These are phyloP conservation scores for Mythimna loreyi DNA, from an alignment of 2,888 invertebrate genomes.

Conservation along the genomic window DNA sequence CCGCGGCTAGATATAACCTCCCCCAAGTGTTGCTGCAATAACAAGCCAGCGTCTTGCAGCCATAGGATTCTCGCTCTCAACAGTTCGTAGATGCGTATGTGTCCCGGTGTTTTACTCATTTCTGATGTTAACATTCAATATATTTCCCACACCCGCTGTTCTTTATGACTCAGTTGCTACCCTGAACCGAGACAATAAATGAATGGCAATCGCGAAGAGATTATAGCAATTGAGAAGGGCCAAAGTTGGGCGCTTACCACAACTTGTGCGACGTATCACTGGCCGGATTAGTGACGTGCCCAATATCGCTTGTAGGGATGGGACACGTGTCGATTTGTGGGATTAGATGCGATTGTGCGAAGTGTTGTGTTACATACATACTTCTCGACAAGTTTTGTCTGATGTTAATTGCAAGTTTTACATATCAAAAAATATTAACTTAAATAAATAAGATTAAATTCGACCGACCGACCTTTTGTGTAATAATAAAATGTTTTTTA, in stretches of 20 bases:
- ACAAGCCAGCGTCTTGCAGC: too few relatives aligned
- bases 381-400: background rate
- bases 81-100: too few relatives aligned
- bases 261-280: slow-evolving; percentile 59
- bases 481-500: background rate
- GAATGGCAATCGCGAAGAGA: slow-evolving; percentile 86
- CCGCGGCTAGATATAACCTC: too few relatives aligned
- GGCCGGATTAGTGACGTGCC: slow-evolving; percentile 42
- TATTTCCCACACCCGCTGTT: slow-evolving; percentile 13
- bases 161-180: slow-evolving; percentile 13
- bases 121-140: background rate
- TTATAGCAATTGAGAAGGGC: slow-evolving; percentile 83
- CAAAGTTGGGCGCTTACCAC: slow-evolving; percentile 75
- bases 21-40: too few relatives aligned
- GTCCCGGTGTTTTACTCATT: too few relatives aligned
- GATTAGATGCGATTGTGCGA: slow-evolving; percentile 5
- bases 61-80: too few relatives aligned
- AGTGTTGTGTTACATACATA: background rate
- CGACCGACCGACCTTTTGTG: background rate
- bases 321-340: slow-evolving; percentile 12
- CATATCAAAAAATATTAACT: background rate
- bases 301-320: slow-evolving; percentile 27
- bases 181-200: slow-evolving; percentile 79
- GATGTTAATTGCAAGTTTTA: background rate
- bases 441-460: too few relatives aligned